These are phyloP conservation scores for Ephialtes manifestator DNA, from an alignment of 2,888 invertebrate species.

Conservation along the genomic window DNA sequence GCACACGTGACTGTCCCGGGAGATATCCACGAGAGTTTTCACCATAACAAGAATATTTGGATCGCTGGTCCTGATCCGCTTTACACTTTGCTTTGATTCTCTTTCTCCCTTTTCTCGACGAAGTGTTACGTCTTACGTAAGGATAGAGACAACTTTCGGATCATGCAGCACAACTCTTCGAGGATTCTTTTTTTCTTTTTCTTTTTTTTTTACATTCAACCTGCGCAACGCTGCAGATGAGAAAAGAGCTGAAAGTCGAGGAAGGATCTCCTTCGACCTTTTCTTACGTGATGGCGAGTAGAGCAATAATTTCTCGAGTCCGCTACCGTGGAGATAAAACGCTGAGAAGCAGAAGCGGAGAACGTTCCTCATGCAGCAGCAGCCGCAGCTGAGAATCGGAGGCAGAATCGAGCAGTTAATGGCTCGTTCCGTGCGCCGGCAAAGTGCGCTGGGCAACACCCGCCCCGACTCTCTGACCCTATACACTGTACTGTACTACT, in stretches of 20 bases:
- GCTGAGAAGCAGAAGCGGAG: slow-evolving; percentile 53
- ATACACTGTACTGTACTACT: slow-evolving; percentile 8
- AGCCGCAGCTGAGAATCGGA: slow-evolving; percentile 66
- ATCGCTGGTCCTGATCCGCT: slow-evolving; percentile 38
- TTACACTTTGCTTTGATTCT: slow-evolving; percentile 20
- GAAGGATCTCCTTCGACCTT: slow-evolving; percentile 50
- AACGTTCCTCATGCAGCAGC: slow-evolving; percentile 59
- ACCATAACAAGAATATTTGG: slow-evolving; percentile 65
- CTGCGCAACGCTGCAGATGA: slow-evolving; percentile 11
- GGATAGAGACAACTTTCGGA: slow-evolving; percentile 28
- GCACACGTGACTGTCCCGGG: slow-evolving; percentile 37
- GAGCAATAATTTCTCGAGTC: slow-evolving; percentile 68
- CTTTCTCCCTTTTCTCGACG: background rate
- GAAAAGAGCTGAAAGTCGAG: slow-evolving; percentile 47
- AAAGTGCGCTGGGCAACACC: slow-evolving; percentile 67
- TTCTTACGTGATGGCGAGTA: slow-evolving; percentile 56
- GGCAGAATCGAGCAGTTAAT: slow-evolving; percentile 71
- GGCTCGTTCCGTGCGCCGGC: slow-evolving; percentile 64
- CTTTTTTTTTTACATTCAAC: background rate
- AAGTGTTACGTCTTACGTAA: slow-evolving; percentile 56
- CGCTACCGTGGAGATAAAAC: slow-evolving; percentile 72
- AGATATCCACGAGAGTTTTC: slow-evolving; percentile 51
- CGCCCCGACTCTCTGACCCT: slow-evolving; percentile 51
- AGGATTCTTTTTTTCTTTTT: slow-evolving; percentile 6
- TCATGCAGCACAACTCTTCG: slow-evolving; percentile 36